A percentile compares a stretch with the other conserved stretches of the same genome.
Conservation (phyloP, 2,113 vertebrate species). For the Diadophis punctatus region DNA sequence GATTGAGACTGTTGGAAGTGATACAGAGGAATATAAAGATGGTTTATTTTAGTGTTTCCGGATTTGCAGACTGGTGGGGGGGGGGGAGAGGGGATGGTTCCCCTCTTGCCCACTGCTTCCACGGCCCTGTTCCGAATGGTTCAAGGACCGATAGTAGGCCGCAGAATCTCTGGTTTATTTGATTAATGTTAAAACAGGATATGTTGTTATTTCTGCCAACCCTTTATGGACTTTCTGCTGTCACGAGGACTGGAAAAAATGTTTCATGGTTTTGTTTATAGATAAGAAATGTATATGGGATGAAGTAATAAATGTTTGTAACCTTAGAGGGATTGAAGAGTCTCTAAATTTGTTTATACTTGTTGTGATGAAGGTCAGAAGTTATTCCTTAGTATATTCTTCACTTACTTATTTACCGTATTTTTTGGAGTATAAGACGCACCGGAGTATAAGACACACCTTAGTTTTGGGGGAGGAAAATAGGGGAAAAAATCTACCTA, state of each 20-base stretch:
- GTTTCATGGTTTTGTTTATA: background rate
- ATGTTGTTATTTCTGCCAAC: background rate
- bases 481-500: too few species aligned
- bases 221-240: background rate
- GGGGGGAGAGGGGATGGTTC: background rate
- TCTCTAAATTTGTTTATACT: background rate
- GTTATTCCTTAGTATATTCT: background rate
- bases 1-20: background rate
- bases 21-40: background rate
- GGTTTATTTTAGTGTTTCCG: background rate
- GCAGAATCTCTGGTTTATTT: background rate
- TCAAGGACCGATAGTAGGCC: too few species aligned
- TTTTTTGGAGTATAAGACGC: too few species aligned
- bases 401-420: too few species aligned
- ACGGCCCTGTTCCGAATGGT: rapidly evolving
- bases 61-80: background rate
- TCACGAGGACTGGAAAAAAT: background rate
- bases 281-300: background rate
- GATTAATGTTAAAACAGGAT: background rate
- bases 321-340: background rate
- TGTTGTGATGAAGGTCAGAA: background rate
- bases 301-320: background rate
- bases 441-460: too few species aligned
- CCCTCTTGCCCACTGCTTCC: background rate
- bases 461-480: too few species aligned